A percentile compares a stretch with the other conserved stretches of the same genome.
Evolutionary conservation across 1,140 invertebrate species (phyloP).

Genomic region (Dinoponera quadriceps): DNA sequence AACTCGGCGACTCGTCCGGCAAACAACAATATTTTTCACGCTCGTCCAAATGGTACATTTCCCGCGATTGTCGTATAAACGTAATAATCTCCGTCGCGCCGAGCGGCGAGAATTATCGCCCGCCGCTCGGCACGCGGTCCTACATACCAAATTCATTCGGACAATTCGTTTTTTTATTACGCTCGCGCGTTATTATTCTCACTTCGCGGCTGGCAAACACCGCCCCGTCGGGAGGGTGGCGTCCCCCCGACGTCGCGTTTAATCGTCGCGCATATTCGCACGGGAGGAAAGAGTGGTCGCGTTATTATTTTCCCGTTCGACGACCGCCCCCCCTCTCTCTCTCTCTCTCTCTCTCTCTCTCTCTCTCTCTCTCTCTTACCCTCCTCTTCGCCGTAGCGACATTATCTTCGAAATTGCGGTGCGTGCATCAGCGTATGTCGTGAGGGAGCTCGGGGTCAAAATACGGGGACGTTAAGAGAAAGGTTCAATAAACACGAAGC

Average conservation of each 20-base stretch:
- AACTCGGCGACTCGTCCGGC: neutral
- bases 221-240: neutral
- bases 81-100: constrained; percentile 22
- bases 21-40: constrained; percentile 10
- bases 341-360: too few relatives aligned
- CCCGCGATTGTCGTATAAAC: constrained; percentile 27
- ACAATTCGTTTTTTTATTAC: constrained; percentile 62
- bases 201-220: constrained; percentile 28
- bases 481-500: too few relatives aligned
- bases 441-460: too few relatives aligned
- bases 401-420: neutral
- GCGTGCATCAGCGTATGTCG: too few relatives aligned
- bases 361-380: too few relatives aligned
- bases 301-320: constrained; percentile 39
- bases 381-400: neutral
- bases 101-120: constrained; percentile 61
- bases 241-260: constrained; percentile 10
- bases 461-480: too few relatives aligned
- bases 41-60: constrained; percentile 2
- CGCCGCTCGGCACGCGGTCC: constrained; percentile 28
- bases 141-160: constrained; percentile 39
- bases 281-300: neutral
- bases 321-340: neutral
- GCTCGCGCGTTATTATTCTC: constrained; percentile 58
- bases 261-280: constrained; percentile 32